A percentile compares a stretch with the other conserved stretches of the same genome.
Conservation (phyloP, 2,797 vertebrate species). For the Alcedo atthis region DNA sequence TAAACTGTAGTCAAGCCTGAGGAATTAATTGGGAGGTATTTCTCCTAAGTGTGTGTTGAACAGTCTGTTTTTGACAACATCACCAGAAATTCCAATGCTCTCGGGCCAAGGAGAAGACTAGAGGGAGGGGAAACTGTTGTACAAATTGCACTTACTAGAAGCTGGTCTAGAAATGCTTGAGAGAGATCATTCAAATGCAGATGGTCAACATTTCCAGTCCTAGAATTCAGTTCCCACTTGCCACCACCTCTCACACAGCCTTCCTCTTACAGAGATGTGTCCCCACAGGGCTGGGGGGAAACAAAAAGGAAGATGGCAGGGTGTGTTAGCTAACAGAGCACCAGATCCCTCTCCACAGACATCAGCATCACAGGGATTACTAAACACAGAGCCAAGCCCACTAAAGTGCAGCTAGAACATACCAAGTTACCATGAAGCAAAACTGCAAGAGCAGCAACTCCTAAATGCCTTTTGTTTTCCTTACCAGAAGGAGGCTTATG, state of each 20-base stretch:
- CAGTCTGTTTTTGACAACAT: background rate
- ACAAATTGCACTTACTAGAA: background rate
- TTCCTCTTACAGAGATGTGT: background rate
- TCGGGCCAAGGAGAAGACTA: background rate
- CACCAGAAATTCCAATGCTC: background rate
- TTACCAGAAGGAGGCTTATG: background rate
- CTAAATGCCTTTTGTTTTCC: background rate
- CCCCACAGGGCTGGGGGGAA: background rate
- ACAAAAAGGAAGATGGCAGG: background rate
- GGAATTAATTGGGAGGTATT: background rate
- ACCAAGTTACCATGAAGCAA: background rate
- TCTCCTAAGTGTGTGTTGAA: background rate
- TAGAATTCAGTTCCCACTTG: background rate
- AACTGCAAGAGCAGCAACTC: background rate
- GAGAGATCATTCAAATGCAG: background rate
- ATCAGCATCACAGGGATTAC: background rate
- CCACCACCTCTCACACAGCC: background rate
- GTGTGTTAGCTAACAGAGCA: background rate
- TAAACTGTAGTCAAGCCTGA: background rate
- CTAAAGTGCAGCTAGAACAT: background rate
- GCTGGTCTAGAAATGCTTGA: background rate
- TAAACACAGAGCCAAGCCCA: background rate
- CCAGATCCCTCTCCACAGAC: background rate
- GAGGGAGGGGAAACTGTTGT: background rate
- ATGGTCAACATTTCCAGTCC: background rate